Evolutionary conservation across 2,888 invertebrate species (phyloP).

Genomic region (Netelia melanura): DNA sequence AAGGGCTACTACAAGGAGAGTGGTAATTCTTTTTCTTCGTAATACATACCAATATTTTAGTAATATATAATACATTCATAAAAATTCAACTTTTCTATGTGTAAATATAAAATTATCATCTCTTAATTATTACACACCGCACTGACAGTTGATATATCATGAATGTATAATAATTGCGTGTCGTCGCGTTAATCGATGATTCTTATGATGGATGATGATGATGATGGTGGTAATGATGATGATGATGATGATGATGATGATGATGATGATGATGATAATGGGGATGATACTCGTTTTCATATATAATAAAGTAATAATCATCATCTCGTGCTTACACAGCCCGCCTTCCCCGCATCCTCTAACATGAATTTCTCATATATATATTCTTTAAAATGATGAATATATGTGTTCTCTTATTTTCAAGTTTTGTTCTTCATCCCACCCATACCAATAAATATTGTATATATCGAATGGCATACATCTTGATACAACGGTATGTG

Average conservation of each 20-base stretch:
- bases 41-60: constrained; percentile 60
- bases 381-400: constrained; percentile 43
- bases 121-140: constrained; percentile 81
- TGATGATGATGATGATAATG: too few relatives aligned
- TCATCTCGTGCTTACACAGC: constrained; percentile 12
- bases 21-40: constrained; percentile 76
- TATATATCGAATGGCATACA: not conserved
- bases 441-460: not conserved
- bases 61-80: constrained; percentile 79
- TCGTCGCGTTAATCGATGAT: too few relatives aligned
- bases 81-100: constrained; percentile 76
- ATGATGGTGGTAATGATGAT: too few relatives aligned
- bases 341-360: not conserved
- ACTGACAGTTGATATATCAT: constrained; percentile 79
- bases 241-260: too few relatives aligned
- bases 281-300: constrained; percentile 46
- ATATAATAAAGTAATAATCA: constrained; percentile 66
- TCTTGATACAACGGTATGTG: not conserved
- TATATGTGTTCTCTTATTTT: constrained; percentile 18
- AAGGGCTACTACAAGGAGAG: constrained; percentile 37
- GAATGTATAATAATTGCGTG: constrained; percentile 50
- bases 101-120: constrained; percentile 84
- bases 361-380: constrained; percentile 35
- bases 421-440: not conserved
- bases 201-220: too few relatives aligned